phyloP scores from a whole-genome alignment of 2,888 invertebrate genomes.

The Heliconius charithonia region DNA sequence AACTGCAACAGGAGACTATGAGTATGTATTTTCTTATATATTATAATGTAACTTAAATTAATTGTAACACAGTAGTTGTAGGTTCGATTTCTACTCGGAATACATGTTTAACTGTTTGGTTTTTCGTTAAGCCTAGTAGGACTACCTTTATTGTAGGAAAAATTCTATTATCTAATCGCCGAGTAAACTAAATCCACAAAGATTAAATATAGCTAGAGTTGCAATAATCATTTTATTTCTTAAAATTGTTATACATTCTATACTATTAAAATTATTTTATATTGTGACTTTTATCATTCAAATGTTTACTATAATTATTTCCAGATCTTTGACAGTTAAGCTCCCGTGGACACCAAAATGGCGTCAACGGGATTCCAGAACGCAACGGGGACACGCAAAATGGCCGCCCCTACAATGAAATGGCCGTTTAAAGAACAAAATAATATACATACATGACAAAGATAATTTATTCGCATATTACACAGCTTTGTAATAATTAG shows the following conservation, averaged over 20 bases:
- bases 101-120: background rate
- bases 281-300: background rate
- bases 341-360: slow-evolving; percentile 77
- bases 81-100: background rate
- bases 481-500: slow-evolving; percentile 13
- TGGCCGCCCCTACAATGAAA: slow-evolving; percentile 72
- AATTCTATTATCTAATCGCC: no score
- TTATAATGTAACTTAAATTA: background rate
- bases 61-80: background rate
- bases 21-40: slow-evolving; percentile 81
- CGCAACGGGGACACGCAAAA: slow-evolving; percentile 69
- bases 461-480: slow-evolving; percentile 38
- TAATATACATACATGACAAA: slow-evolving; percentile 28
- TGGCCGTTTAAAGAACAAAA: slow-evolving; percentile 64
- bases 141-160: no score
- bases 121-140: background rate
- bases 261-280: background rate
- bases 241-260: background rate
- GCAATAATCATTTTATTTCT: no score
- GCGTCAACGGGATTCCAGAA: slow-evolving; percentile 78
- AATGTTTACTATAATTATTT: background rate
- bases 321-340: slow-evolving; percentile 82
- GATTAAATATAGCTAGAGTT: no score
- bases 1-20: slow-evolving; percentile 96
- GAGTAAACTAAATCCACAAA: no score